Evolutionary conservation across 2,888 invertebrate genomes (phyloP), one percentile per base, ranked within the genome.

Genomic region (Auanema sp.): DNA sequence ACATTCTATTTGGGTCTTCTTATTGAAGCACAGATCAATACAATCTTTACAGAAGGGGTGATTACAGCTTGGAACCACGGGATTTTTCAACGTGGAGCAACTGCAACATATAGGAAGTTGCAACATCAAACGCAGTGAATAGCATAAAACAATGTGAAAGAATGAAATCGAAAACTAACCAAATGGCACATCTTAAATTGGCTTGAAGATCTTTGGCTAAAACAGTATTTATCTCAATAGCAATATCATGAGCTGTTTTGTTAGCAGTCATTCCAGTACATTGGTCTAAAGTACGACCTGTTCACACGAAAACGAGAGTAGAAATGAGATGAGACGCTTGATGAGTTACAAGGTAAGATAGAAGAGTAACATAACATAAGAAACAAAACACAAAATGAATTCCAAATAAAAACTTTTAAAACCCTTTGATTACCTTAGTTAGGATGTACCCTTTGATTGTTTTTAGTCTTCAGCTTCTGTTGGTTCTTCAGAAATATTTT

Each of bases 161-260:
- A 6, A 23, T 58, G 54, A 47, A 53, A 14, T 21, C 23, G n/a
- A 49, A 43, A 18, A 23, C 60, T 50, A 41, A 75, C 75, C 75
- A 75, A 55, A 75, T 72, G 51, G 71, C 66, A 43, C 75, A 75
- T 64, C 58, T 66, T 14, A 75, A 11, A 24, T 71, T 71, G 49
- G 62, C 61, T 43, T 75, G 72, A n/a, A 72, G 52, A 1, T 52
- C 56, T 16, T 60, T 51, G 1, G 57, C 60, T n/a, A 63, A 47
- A 44, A 51, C 33, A 18, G 56, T 44, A 40, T 64, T 63, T n/a
- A 66, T 23, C 64, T 55, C 18, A 54, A 57, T 21, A 63, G 57
- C 0, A 53, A 54, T 6, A 42, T 58, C 6, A 52, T 64, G 41
- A 64, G 59, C 54, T 41, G 59, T 24, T 8, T 11, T 53, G 33